Evolutionary conservation across 1,140 invertebrate species (phyloP).

Genomic region (Macrotrachela quadricornifera): DNA sequence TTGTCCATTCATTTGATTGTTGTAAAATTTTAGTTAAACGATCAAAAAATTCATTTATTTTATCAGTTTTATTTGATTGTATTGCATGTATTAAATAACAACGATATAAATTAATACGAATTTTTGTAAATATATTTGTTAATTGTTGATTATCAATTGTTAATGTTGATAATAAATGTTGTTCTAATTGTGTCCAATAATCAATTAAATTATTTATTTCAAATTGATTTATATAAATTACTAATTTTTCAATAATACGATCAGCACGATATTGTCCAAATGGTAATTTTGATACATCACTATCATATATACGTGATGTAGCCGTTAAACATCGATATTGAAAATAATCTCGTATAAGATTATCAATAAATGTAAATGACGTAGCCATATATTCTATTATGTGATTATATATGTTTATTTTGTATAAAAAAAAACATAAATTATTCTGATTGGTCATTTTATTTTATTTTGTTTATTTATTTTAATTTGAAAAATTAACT

Average conservation of each 20-base stretch:
- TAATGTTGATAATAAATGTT: conserved; percentile 45
- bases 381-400: neutral
- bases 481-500: no score
- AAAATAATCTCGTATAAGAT: conserved; percentile 70
- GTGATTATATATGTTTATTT: neutral
- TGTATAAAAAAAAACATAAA: no score
- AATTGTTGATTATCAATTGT: conserved; percentile 37
- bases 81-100: conserved; percentile 67
- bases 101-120: conserved; percentile 67
- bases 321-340: conserved; percentile 66
- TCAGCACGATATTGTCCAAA: conserved; percentile 73
- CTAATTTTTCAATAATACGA: conserved; percentile 64
- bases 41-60: conserved; percentile 64
- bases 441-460: no score
- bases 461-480: no score
- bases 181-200: conserved; percentile 65
- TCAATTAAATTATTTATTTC: conserved; percentile 54
- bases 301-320: conserved; percentile 61
- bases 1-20: conserved; percentile 62
- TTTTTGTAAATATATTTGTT: conserved; percentile 32
- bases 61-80: conserved; percentile 54
- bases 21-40: conserved; percentile 66
- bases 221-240: conserved; percentile 49
- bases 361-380: conserved; percentile 44
- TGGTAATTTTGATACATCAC: conserved; percentile 65